Evolutionary conservation across 2,888 invertebrate species (phyloP).

Genomic region (Congeria kusceri): DNA sequence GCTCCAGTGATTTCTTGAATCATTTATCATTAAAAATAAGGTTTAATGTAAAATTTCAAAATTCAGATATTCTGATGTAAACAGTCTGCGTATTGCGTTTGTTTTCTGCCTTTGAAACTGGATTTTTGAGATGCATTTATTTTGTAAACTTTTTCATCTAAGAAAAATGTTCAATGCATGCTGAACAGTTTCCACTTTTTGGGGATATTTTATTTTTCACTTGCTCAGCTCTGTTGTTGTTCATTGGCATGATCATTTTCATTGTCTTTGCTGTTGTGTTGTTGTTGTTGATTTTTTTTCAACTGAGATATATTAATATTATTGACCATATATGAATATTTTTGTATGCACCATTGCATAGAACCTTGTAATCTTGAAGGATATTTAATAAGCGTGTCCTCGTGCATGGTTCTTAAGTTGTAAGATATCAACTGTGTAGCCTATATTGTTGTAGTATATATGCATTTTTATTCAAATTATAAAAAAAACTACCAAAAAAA

Average conservation of each 20-base stretch:
- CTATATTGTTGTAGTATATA: conserved; percentile 60
- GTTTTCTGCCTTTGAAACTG: no score
- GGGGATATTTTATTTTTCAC: neutral
- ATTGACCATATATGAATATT: conserved; percentile 57
- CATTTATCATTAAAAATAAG: no score
- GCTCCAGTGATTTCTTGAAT: no score
- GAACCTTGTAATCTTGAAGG: conserved; percentile 2
- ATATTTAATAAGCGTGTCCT: conserved; percentile 34
- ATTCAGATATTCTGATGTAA: no score
- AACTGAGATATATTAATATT: conserved; percentile 39
- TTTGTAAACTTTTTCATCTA: neutral
- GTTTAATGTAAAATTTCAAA: no score
- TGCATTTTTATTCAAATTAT: conserved; percentile 63
- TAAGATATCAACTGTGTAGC: conserved; percentile 28
- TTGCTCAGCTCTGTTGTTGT: conserved; percentile 43
- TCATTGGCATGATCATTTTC: conserved; percentile 30
- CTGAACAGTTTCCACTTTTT: neutral
- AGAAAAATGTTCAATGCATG: neutral
- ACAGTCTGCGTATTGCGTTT: no score
- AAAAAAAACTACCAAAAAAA: conserved; percentile 32
- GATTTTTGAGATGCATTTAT: conserved; percentile 6
- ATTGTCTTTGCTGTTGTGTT: conserved; percentile 7
- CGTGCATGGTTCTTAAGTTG: conserved; percentile 42
- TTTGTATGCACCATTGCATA: conserved; percentile 25
- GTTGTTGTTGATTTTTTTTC: conserved; percentile 32